Percentiles rank a stretch among this genome's conserved stretches.
Conservation (phyloP, 1,140 invertebrate genomes). For the Drosophila miranda region DNA sequence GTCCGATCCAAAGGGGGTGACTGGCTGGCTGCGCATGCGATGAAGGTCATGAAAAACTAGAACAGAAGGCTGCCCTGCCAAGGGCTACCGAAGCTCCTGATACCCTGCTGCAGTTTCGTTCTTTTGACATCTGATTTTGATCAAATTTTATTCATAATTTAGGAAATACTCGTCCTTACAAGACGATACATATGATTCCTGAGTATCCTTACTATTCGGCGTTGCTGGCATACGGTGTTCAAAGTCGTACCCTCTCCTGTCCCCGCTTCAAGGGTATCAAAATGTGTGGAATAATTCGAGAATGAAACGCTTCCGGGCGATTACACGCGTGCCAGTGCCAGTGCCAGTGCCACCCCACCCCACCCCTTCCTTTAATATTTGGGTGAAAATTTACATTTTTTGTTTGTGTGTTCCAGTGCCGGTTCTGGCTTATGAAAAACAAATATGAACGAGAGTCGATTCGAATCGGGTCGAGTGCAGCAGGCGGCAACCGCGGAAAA, state of each 20-base stretch:
- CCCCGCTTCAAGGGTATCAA: no score
- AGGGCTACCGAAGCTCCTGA: no score
- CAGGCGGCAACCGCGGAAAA: conserved; percentile 7
- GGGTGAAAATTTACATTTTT: conserved; percentile 80
- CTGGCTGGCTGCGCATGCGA: conserved; percentile 25
- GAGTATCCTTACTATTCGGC: not conserved
- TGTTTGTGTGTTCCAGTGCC: conserved; percentile 7
- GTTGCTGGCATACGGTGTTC: no score
- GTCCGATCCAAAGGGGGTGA: conserved; percentile 35
- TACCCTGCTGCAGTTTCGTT: no score
- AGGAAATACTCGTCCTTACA: no score
- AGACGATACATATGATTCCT: no score
- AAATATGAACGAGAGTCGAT: conserved; percentile 40
- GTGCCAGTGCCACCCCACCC: not conserved
- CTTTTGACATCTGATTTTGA: no score
- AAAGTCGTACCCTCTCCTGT: no score
- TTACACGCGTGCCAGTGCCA: conserved; percentile 67
- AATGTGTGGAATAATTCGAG: conserved; percentile 16
- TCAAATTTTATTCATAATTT: no score
- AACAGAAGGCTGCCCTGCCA: not conserved
- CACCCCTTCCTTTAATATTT: conserved; percentile 38
- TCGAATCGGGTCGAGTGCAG: conserved; percentile 27
- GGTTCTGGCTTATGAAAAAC: conserved; percentile 64
- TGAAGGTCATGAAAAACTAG: conserved; percentile 31
- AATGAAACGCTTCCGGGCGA: conserved; percentile 72